Percentiles rank a stretch among this genome's conserved stretches.
These are phyloP conservation scores for Acanthopagrus latus DNA, from an alignment of 2,797 vertebrate species.

Conservation along the genomic window DNA sequence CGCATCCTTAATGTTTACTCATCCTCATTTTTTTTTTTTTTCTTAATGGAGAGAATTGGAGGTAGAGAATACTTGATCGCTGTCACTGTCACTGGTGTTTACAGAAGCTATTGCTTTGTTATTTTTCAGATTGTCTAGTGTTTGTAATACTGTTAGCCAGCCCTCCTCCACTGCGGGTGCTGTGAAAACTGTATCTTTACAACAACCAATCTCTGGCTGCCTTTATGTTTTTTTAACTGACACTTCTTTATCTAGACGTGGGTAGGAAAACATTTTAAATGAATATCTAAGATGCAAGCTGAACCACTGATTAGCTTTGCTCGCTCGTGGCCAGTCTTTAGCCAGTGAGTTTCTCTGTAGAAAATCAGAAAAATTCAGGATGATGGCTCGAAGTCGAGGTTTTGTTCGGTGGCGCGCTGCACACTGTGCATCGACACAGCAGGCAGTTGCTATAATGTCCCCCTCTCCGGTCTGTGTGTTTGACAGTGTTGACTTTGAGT, in stretches of 20 bases:
- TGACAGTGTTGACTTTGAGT: conserved; percentile 69
- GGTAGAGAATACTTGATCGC: conserved; percentile 72
- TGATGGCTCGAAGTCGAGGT: conserved; percentile 27
- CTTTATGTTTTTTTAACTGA: conserved; percentile 60
- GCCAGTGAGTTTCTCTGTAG: conserved; percentile 14
- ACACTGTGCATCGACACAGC: conserved; percentile 49
- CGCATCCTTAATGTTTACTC: conserved; percentile 64
- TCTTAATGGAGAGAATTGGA: conserved; percentile 45
- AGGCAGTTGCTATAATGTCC: conserved; percentile 38
- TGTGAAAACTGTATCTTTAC: conserved; percentile 60
- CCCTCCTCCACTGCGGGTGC: conserved; percentile 53
- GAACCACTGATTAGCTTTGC: conserved; percentile 44
- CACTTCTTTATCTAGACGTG: conserved; percentile 21
- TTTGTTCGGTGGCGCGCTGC: conserved; percentile 38
- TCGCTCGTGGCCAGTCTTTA: conserved; percentile 31
- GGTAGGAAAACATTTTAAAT: conserved; percentile 27
- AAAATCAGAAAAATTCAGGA: conserved; percentile 15
- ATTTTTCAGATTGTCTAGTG: conserved; percentile 60
- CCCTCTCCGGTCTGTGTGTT: conserved; percentile 56
- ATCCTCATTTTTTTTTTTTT: conserved; percentile 35
- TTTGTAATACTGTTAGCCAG: conserved; percentile 59
- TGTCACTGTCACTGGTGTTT: conserved; percentile 78
- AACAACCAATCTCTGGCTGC: conserved; percentile 59
- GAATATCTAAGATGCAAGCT: conserved; percentile 25
- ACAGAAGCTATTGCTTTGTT: conserved; percentile 75